These are phyloP conservation scores for Drosophila auraria DNA, from an alignment of 1,140 invertebrate species.

Conservation along the genomic window DNA sequence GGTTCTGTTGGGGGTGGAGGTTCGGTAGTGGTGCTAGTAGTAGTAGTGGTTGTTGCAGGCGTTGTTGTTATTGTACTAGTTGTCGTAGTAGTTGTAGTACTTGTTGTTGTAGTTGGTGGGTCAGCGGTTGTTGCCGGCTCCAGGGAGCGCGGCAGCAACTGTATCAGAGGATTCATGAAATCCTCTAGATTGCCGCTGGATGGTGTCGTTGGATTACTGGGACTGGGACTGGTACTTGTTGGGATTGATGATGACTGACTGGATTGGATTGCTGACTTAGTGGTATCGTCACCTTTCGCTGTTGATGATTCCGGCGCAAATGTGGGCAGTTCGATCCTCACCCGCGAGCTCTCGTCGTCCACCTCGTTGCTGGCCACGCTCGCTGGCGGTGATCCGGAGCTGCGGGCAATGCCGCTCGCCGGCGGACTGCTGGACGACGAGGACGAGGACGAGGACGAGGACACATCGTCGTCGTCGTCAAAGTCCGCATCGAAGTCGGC, in stretches of 20 bases:
- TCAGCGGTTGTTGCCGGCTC: constrained; percentile 44
- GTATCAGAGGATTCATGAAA: constrained; percentile 15
- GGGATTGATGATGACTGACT: constrained; percentile 10
- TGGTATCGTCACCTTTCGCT: constrained; percentile 64
- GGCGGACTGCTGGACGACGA: constrained; percentile 22
- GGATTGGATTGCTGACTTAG: constrained; percentile 15
- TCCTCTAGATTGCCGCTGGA: background rate
- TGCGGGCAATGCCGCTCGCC: constrained; percentile 12
- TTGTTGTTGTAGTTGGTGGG: constrained; percentile 2
- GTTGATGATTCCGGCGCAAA: constrained; percentile 78
- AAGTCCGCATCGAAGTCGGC: constrained; percentile 78
- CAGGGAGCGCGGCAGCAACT: constrained; percentile 50
- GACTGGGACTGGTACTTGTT: constrained; percentile 38
- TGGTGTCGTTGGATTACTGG: constrained; percentile 40
- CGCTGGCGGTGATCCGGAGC: constrained; percentile 53
- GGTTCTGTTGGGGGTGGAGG: constrained; percentile 41
- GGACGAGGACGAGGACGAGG: background rate
- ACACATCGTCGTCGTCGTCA: constrained; percentile 62
- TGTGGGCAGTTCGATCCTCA: constrained; percentile 86
- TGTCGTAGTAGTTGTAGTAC: constrained; percentile 22
- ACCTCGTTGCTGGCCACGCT: constrained; percentile 33
- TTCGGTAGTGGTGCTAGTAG: constrained; percentile 30
- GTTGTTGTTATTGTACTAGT: constrained; percentile 24
- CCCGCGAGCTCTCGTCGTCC: constrained; percentile 51
- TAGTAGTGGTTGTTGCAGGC: constrained; percentile 28